A percentile compares a stretch with the other conserved stretches of the same genome.
Conservation (phyloP, 2,113 vertebrate genomes). For the Mirounga angustirostris region DNA sequence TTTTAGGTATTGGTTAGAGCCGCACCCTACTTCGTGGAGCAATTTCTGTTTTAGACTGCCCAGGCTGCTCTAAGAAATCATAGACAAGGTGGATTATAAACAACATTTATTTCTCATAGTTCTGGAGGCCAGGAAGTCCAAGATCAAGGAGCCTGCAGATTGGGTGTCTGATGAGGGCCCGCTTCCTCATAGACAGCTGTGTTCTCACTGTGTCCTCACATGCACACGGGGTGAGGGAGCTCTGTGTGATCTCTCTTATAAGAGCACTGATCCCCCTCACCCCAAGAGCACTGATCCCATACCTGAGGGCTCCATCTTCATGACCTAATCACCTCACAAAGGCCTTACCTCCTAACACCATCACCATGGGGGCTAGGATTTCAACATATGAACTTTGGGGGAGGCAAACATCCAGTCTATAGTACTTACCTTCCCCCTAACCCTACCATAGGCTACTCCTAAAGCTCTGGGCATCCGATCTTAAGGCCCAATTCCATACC, state of each 20-base stretch:
- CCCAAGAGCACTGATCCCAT: not conserved
- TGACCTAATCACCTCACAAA: not conserved
- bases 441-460: not conserved
- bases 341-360: not conserved
- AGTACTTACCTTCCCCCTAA: accelerated
- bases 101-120: not conserved
- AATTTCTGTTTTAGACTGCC: not conserved
- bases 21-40: not conserved
- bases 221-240: not conserved
- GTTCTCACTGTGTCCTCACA: not conserved
- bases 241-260: not conserved
- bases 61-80: not conserved
- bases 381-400: not conserved
- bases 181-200: not conserved
- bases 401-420: not conserved
- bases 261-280: not conserved
- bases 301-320: too few relatives aligned
- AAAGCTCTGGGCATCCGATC: not conserved
- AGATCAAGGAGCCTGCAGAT: too few relatives aligned
- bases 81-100: not conserved
- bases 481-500: too few relatives aligned
- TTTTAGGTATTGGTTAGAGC: not conserved
- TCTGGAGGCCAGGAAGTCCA: not conserved
- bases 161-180: not conserved
- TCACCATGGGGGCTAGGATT: not conserved